Base-by-base conservation (phyloP, 1,140 invertebrate species). In the Drosophila tsacasi region DNA sequence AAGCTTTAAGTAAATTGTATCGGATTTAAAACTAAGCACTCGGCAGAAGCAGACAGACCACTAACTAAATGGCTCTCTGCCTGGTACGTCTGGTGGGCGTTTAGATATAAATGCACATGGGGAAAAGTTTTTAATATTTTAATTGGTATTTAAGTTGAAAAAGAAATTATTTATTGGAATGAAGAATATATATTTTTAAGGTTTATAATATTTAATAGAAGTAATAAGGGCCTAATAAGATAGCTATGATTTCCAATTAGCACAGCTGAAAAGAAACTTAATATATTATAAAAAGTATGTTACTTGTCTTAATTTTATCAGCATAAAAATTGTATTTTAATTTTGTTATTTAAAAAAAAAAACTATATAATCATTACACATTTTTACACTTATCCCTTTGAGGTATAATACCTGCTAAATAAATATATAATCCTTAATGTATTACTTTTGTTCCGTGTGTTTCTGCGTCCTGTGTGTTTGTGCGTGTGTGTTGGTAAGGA, bases 1-100 rank as follows among this genome's bases (percentile, higher is more conserved):
- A 62, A 63, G 80, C 71, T 87, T 86, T 62, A 87, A 87, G 59
- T 76, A 85, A 86, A 87, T 86, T 85, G 83, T 83, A 79, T 79
- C 75, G 71, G 83, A 80, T 67, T 86, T 86, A 80, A 77, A 73
- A 77, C 80, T 83, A 80, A 73, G 83, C 76, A 80, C 80, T 87
- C 60, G 15, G 58, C 65, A 75, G 60, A 44, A 76, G 65, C 59
- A 74, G 52, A 50, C 64, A 57, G 75, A 69, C 75, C 83, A 87
- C 83, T 59, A 77, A 86, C 83, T 83, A 87, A 86, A 86, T 87
- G 80, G 71, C 71, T 79, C 75, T 82, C 52, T 27, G 52, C 23
- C 42, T 57, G 30, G 10, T n/a, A 19, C 3, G 30, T 39, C 21
- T 37, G 35, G 15, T 55, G 54, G 13, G 35, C 15, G 37, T 40